Percentiles rank a stretch among this genome's conserved stretches.
Evolutionary conservation across 2,113 vertebrate genomes (phyloP).

Genomic region (Petrocephalus zakoni): DNA sequence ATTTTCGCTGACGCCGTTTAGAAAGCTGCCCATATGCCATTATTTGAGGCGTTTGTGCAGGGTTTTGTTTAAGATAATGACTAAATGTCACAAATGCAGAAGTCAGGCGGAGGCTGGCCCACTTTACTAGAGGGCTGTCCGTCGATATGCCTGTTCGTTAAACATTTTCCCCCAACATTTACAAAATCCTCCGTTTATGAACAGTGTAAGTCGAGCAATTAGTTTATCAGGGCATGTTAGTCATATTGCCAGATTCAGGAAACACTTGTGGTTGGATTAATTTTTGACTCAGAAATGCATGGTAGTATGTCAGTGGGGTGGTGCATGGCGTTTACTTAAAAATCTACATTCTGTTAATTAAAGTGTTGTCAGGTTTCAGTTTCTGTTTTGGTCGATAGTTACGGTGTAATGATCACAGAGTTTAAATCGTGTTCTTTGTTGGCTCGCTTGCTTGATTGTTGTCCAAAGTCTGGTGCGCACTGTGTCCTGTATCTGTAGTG

Average conservation of each 20-base stretch:
- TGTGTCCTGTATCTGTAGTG: too few relatives aligned
- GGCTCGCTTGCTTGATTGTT: background rate
- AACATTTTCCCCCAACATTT: background rate
- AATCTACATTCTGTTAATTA: background rate
- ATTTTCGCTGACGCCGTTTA: background rate
- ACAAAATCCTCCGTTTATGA: background rate
- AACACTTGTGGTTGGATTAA: background rate
- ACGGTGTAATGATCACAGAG: background rate
- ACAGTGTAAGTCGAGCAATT: too few relatives aligned
- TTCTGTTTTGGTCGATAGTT: background rate
- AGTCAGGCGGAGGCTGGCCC: background rate
- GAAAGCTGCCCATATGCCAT: background rate
- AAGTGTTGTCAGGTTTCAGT: background rate
- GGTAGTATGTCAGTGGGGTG: background rate
- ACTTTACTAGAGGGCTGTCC: background rate
- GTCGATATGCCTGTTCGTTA: background rate
- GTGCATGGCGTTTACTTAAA: background rate
- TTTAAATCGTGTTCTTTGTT: too few relatives aligned
- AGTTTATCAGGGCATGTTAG: background rate
- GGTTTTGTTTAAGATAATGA: background rate
- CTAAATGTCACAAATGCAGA: background rate
- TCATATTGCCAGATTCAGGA: background rate
- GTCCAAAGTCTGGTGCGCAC: background rate
- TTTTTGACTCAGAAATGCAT: background rate
- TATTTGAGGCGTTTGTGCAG: background rate